phyloP scores from a whole-genome alignment of 2,113 vertebrate species.

The Oplegnathus fasciatus region DNA sequence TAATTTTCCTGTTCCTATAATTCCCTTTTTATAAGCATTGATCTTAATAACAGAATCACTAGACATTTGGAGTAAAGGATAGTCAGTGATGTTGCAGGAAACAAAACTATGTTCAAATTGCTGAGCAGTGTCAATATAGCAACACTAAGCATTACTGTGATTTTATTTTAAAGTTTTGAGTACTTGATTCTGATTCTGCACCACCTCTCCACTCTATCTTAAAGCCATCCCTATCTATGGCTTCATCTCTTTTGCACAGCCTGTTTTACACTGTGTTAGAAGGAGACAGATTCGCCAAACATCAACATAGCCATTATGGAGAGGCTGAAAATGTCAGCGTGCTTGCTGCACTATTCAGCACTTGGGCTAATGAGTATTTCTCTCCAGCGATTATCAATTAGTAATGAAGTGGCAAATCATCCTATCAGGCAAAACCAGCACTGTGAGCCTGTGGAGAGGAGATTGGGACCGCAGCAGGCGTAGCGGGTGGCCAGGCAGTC shows the following conservation, averaged over 20 bases:
- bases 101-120: not conserved
- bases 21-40: not conserved
- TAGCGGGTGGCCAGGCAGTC: not conserved
- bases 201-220: not conserved
- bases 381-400: constrained; percentile 80
- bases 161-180: not conserved
- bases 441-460: constrained; percentile 43
- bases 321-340: constrained; percentile 60
- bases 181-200: not conserved
- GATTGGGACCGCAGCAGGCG: constrained; percentile 28
- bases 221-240: not conserved
- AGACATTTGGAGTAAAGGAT: constrained; percentile 2
- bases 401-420: constrained; percentile 82
- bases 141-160: not conserved
- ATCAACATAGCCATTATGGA: constrained; percentile 54
- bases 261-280: constrained; percentile 10
- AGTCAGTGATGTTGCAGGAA: not conserved
- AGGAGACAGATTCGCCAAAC: constrained; percentile 27
- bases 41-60: constrained; percentile 9
- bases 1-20: constrained; percentile 4
- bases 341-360: constrained; percentile 66
- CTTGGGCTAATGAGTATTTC: constrained; percentile 75
- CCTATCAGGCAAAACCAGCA: constrained; percentile 66
- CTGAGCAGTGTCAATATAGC: not conserved
- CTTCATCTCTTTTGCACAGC: constrained; percentile 26